phyloP scores from a whole-genome alignment of 2,888 invertebrate species.

The Meliscaeva auricollis region DNA sequence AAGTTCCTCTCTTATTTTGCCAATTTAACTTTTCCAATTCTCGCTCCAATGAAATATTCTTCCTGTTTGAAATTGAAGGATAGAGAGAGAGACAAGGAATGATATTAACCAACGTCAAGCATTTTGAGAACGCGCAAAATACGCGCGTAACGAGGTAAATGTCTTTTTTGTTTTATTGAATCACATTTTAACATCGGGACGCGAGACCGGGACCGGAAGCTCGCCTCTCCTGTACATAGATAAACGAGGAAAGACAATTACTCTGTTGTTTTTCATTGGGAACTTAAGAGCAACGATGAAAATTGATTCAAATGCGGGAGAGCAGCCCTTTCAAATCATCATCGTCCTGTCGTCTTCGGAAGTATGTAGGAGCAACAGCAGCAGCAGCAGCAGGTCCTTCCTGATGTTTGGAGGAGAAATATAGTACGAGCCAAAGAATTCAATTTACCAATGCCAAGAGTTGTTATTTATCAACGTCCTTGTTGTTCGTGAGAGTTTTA shows the following conservation, averaged over 20 bases:
- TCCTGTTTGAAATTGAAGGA: neutral
- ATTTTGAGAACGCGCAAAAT: neutral
- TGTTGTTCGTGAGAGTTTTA: constrained; percentile 18
- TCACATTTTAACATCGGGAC: constrained; percentile 44
- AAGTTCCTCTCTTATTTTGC: constrained; percentile 11
- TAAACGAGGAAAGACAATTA: constrained; percentile 6
- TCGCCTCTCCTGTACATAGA: neutral
- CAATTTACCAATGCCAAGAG: constrained; percentile 64
- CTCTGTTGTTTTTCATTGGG: constrained; percentile 19
- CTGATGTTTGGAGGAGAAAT: too few relatives aligned
- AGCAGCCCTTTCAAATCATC: neutral
- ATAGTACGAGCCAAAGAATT: constrained; percentile 62
- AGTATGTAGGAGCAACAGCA: too few relatives aligned
- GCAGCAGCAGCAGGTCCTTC: too few relatives aligned
- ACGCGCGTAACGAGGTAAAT: constrained; percentile 63
- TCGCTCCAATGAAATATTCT: constrained; percentile 7
- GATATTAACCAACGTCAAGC: constrained; percentile 2
- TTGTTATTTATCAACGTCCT: constrained; percentile 67
- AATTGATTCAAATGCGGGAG: constrained; percentile 12
- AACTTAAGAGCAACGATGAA: constrained; percentile 7
- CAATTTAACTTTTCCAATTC: constrained; percentile 35
- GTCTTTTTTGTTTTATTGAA: constrained; percentile 68
- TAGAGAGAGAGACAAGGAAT: neutral
- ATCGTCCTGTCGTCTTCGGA: neutral
- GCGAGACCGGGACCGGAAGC: neutral